Percentiles rank a stretch among this genome's conserved stretches.
Conservation (phyloP, 2,113 vertebrate species). For the Pygoscelis adeliae region DNA sequence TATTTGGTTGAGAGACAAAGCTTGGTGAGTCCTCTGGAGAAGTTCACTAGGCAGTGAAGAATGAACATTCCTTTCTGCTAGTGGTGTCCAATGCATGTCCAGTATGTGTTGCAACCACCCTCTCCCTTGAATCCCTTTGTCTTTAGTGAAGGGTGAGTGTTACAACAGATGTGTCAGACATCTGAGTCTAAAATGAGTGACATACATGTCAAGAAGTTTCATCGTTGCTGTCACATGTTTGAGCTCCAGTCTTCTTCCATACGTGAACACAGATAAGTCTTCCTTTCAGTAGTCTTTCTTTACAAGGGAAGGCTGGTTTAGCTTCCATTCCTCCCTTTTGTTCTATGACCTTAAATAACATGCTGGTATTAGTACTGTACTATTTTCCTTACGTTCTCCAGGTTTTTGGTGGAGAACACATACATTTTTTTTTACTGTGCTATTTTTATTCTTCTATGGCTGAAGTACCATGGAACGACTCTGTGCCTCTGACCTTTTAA, state of each 20-base stretch:
- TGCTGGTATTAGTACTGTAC: not conserved
- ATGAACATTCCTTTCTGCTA: not conserved
- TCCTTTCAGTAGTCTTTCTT: not conserved
- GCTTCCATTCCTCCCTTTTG: not conserved
- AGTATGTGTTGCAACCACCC: not conserved
- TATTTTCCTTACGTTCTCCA: not conserved
- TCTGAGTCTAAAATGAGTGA: not conserved
- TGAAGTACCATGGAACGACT: not conserved
- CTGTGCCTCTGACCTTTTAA: not conserved
- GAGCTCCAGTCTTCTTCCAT: not conserved
- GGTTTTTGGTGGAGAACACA: not conserved
- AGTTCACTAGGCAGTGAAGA: not conserved
- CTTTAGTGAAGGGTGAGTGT: not conserved
- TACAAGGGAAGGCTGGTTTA: not conserved
- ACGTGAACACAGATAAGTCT: not conserved
- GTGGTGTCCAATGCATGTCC: not conserved
- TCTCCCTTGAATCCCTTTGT: not conserved
- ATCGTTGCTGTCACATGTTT: not conserved
- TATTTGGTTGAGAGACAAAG: not conserved
- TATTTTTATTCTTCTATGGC: not conserved
- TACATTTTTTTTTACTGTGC: not conserved
- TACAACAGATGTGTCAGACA: not conserved
- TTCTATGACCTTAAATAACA: not conserved
- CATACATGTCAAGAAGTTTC: not conserved
- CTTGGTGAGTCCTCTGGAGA: not conserved